Evolutionary conservation across 2,888 invertebrate genomes (phyloP).

Genomic region (Ochropleura leucogaster): DNA sequence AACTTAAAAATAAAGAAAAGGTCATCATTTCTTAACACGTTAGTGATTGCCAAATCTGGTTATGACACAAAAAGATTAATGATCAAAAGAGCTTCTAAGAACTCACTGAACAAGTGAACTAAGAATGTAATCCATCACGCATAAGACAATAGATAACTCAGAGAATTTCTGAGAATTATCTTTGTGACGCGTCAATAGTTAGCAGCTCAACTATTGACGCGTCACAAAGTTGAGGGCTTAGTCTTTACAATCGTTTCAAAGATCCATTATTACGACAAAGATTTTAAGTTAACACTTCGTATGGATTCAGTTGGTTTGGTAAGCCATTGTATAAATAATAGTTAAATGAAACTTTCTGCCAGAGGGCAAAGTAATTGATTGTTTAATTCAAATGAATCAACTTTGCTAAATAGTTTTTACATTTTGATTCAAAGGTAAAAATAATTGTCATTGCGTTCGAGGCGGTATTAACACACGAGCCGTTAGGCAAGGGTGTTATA

Average conservation of each 20-base stretch:
- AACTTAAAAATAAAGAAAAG: no score
- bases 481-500: no score
- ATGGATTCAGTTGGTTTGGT: not conserved
- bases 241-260: not conserved
- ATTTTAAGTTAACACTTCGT: not conserved
- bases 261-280: not conserved
- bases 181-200: no score
- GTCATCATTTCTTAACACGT: not conserved
- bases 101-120: not conserved
- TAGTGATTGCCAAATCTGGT: not conserved
- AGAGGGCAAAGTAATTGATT: not conserved
- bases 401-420: not conserved
- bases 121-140: conserved; percentile 12
- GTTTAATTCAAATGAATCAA: not conserved
- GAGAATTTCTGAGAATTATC: conserved; percentile 16
- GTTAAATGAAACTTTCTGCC: not conserved
- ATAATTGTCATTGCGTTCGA: no score
- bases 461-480: no score
- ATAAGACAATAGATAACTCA: conserved; percentile 4
- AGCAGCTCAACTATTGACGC: not conserved
- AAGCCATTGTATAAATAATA: not conserved
- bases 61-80: conserved; percentile 3
- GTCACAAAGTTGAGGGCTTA: conserved; percentile 5
- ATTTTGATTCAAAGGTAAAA: no score
- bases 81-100: not conserved